Percentiles rank a stretch among this genome's conserved stretches.
Evolutionary conservation across 2,113 vertebrate species (phyloP).

Genomic region (Camarhynchus parvulus): DNA sequence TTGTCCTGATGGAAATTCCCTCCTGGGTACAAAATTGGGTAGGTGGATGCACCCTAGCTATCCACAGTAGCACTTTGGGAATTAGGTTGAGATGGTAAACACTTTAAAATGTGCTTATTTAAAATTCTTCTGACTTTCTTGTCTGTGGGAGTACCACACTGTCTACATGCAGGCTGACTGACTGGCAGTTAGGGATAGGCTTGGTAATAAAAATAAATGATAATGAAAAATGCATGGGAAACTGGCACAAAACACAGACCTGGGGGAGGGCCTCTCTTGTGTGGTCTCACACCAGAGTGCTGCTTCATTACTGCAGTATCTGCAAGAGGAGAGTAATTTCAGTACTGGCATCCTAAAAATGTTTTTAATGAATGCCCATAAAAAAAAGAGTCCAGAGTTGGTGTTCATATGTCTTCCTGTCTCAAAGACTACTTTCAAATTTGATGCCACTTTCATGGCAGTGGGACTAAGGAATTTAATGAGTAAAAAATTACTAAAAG

Average conservation of each 20-base stretch:
- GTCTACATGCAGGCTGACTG: neutral
- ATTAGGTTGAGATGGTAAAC: neutral
- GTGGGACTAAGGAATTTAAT: neutral
- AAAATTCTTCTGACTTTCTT: conserved; percentile 10
- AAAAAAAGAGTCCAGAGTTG: neutral
- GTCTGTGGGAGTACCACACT: neutral
- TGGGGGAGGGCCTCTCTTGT: neutral
- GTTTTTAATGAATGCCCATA: neutral
- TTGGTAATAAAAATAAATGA: conserved; percentile 11
- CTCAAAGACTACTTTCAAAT: neutral
- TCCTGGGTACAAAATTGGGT: neutral
- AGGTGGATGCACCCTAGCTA: neutral
- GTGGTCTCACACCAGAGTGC: neutral
- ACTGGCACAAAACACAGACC: neutral
- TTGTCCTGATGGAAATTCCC: neutral
- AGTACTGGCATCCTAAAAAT: neutral
- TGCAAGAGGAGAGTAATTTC: neutral
- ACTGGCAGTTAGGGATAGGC: neutral
- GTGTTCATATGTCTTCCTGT: neutral
- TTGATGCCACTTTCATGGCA: neutral
- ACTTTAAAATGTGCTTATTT: neutral
- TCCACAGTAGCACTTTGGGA: neutral
- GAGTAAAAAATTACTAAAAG: neutral
- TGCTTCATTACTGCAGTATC: neutral
- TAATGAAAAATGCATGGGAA: neutral